A percentile compares a stretch with the other conserved stretches of the same genome.
Conservation (phyloP, 2,888 invertebrate genomes). For the Tridacna gigas region DNA sequence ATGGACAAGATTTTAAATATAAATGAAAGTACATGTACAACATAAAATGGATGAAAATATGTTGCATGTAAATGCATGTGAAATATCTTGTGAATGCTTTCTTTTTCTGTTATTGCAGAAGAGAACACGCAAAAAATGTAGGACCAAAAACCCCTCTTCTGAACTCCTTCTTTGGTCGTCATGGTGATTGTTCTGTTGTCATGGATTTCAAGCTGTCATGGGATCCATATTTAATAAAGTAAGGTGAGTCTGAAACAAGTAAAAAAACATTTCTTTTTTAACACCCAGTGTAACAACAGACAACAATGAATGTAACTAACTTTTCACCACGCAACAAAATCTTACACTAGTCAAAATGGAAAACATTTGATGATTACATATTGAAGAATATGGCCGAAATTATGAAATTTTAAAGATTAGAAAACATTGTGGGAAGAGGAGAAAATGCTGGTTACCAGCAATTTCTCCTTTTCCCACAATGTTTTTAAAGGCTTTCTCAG, state of each 20-base stretch:
- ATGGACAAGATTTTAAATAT: neutral
- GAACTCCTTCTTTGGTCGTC: neutral
- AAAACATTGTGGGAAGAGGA: slow-evolving; percentile 11
- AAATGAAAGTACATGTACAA: neutral
- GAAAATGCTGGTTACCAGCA: slow-evolving; percentile 6
- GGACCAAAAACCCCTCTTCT: neutral
- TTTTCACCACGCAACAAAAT: no score
- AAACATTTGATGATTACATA: neutral
- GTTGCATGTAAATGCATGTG: neutral
- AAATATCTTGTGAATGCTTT: neutral
- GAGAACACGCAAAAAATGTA: neutral
- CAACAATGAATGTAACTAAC: no score
- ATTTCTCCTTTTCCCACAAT: slow-evolving; percentile 1
- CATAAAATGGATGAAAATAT: neutral
- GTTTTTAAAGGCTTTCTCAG: neutral
- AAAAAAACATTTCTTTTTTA: neutral
- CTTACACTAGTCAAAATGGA: no score
- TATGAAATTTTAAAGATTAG: neutral
- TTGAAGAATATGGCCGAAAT: neutral
- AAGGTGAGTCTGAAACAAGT: slow-evolving; percentile 66
- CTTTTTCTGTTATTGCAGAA: neutral
- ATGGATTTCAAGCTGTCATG: slow-evolving; percentile 43
- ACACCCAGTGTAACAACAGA: no score
- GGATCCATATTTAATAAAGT: slow-evolving; percentile 66
- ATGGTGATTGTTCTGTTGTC: slow-evolving; percentile 11